Conservation (phyloP, 2,888 invertebrate species). For the Ecliptopera silaceata region DNA sequence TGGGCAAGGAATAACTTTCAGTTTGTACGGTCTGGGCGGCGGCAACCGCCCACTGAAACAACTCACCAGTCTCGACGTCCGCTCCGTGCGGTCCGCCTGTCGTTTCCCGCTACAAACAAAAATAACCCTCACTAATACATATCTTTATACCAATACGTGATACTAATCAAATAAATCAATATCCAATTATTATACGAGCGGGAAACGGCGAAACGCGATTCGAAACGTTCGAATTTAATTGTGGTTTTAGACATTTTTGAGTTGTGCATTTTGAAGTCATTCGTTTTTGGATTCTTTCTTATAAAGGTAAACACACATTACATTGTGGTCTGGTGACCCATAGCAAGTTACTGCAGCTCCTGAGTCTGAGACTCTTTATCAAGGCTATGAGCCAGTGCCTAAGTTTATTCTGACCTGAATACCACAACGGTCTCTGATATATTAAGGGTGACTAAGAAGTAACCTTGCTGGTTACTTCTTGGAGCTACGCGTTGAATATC, state of each 20-base stretch:
- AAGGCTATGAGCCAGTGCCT: background rate
- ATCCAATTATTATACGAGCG: conserved; percentile 47
- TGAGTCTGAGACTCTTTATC: background rate
- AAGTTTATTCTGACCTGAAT: no score
- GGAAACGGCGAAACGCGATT: conserved; percentile 62
- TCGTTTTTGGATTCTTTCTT: conserved; percentile 59
- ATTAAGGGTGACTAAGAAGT: background rate
- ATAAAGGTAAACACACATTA: conserved; percentile 43
- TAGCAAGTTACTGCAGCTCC: no score
- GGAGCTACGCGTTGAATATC: background rate
- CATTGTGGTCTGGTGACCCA: no score
- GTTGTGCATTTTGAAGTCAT: conserved; percentile 56
- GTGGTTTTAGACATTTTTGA: conserved; percentile 60
- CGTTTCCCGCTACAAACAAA: conserved; percentile 60
- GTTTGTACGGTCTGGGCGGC: conserved; percentile 57
- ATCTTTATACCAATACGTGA: conserved; percentile 46
- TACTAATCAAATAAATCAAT: conserved; percentile 30
- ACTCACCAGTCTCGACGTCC: conserved; percentile 76
- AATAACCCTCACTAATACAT: conserved; percentile 46
- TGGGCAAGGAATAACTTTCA: conserved; percentile 5
- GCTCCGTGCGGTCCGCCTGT: conserved; percentile 83
- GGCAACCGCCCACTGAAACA: conserved; percentile 76
- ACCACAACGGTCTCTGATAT: background rate
- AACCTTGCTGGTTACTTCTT: no score
- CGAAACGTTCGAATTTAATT: conserved; percentile 57